These are phyloP conservation scores for Gari tellinella DNA, from an alignment of 2,888 invertebrate genomes.

Conservation along the genomic window DNA sequence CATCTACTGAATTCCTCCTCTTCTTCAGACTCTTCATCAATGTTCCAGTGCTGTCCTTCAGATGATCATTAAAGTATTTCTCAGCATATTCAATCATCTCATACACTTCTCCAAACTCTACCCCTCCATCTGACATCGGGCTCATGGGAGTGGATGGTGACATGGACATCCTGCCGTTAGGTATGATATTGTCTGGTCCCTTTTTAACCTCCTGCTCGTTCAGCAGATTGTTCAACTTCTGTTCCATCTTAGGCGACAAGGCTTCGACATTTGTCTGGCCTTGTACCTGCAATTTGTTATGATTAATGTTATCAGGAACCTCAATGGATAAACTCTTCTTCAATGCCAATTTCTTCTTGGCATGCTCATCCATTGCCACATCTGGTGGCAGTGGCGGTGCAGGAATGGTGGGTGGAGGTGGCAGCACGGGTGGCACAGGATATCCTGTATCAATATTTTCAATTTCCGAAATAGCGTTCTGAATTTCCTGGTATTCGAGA, in stretches of 20 bases:
- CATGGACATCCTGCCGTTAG: slow-evolving; percentile 41
- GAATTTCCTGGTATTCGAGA: slow-evolving; percentile 61
- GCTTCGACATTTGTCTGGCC: slow-evolving; percentile 60
- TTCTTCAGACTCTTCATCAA: slow-evolving; percentile 80
- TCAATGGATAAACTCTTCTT: slow-evolving; percentile 51
- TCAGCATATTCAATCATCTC: slow-evolving; percentile 97
- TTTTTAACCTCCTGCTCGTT: slow-evolving; percentile 27
- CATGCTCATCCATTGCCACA: slow-evolving; percentile 39
- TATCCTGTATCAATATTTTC: slow-evolving; percentile 60
- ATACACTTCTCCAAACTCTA: slow-evolving; percentile 85
- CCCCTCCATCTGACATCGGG: slow-evolving; percentile 53
- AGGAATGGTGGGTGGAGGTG: slow-evolving; percentile 66
- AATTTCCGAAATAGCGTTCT: slow-evolving; percentile 65
- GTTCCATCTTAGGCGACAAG: slow-evolving; percentile 70
- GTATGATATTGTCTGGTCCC: slow-evolving; percentile 18
- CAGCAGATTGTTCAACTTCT: slow-evolving; percentile 64
- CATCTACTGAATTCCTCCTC: slow-evolving; percentile 72
- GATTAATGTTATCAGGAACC: slow-evolving; percentile 44
- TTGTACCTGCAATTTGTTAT: slow-evolving; percentile 52
- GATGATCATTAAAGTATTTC: slow-evolving; percentile 94
- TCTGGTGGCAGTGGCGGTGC: slow-evolving; percentile 63
- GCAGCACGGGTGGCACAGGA: slow-evolving; percentile 49
- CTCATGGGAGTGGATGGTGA: slow-evolving; percentile 51
- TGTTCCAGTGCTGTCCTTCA: slow-evolving; percentile 79
- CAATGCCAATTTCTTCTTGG: slow-evolving; percentile 46